Conservation (phyloP, 2,888 invertebrate species). For the Sphaeridia pumilis region DNA sequence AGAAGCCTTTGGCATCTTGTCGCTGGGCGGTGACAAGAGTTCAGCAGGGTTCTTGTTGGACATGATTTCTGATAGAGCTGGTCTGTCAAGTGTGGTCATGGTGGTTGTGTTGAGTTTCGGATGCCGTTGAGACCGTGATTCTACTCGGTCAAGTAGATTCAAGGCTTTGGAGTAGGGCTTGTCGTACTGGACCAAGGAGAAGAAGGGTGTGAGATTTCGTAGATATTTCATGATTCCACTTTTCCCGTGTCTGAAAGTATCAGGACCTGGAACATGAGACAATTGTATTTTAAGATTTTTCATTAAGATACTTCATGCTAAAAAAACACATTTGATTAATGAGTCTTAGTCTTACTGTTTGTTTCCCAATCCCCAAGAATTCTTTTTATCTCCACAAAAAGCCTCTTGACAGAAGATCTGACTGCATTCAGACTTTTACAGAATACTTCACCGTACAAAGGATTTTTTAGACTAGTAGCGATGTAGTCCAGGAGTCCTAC, state of each 20-base stretch:
- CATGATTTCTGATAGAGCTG: slow-evolving; percentile 23
- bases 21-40: neutral
- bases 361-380: slow-evolving; percentile 25
- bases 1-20: neutral
- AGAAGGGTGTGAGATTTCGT: slow-evolving; percentile 12
- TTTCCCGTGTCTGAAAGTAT: neutral
- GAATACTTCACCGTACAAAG: slow-evolving; percentile 22
- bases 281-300: neutral
- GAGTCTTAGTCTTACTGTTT: slow-evolving; percentile 18
- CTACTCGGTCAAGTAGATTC: slow-evolving; percentile 1
- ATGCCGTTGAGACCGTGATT: neutral
- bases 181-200: slow-evolving; percentile 9
- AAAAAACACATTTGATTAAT: neutral
- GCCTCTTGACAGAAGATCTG: slow-evolving; percentile 18
- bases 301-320: neutral
- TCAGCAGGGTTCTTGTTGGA: slow-evolving; percentile 7
- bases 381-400: slow-evolving; percentile 27
- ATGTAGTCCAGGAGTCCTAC: slow-evolving; percentile 27
- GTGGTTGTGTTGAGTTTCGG: neutral
- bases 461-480: slow-evolving; percentile 24
- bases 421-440: slow-evolving; percentile 14
- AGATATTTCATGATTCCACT: slow-evolving; percentile 19
- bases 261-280: neutral
- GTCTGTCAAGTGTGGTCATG: slow-evolving; percentile 4
- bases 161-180: slow-evolving; percentile 1